Conservation (phyloP, 2,888 invertebrate genomes). For the Meloe dianella region DNA sequence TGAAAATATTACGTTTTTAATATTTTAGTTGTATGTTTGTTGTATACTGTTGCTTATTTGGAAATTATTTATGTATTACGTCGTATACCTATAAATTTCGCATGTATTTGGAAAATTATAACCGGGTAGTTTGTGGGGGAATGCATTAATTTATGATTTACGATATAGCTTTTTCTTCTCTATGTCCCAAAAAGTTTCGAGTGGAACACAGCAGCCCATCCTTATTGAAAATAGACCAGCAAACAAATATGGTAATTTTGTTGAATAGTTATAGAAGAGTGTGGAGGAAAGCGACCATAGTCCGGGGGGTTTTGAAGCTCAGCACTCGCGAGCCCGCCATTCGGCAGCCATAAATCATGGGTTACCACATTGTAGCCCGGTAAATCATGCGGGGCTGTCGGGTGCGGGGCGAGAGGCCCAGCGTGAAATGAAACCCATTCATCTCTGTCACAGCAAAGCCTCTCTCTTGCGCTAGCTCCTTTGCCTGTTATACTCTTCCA, state of each 20-base stretch:
- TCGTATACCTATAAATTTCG: slow-evolving; percentile 16
- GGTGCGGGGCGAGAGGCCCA: slow-evolving; percentile 62
- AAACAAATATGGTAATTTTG: slow-evolving; percentile 33
- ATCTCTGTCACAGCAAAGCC: slow-evolving; percentile 57
- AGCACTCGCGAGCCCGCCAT: slow-evolving; percentile 63
- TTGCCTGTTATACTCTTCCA: slow-evolving; percentile 8
- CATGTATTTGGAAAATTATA: slow-evolving; percentile 17
- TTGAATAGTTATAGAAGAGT: slow-evolving; percentile 30
- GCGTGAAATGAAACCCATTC: slow-evolving; percentile 64
- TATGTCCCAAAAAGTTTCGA: slow-evolving; percentile 13
- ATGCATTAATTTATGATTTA: slow-evolving; percentile 17
- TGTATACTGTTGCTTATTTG: neutral
- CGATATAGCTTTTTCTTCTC: slow-evolving; percentile 12
- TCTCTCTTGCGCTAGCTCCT: slow-evolving; percentile 40
- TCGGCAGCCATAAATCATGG: slow-evolving; percentile 71
- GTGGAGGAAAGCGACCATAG: slow-evolving; percentile 29
- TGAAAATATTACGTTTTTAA: neutral
- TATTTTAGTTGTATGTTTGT: too few species aligned
- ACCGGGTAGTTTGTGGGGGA: slow-evolving; percentile 13
- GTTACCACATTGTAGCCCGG: slow-evolving; percentile 73
- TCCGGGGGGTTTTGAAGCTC: slow-evolving; percentile 51
- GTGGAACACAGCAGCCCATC: slow-evolving; percentile 6
- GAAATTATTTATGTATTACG: slow-evolving; percentile 14
- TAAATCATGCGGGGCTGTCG: slow-evolving; percentile 66
- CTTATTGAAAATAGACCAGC: slow-evolving; percentile 20